phyloP scores from a whole-genome alignment of 2,113 vertebrate genomes.

The Plecotus auritus region DNA sequence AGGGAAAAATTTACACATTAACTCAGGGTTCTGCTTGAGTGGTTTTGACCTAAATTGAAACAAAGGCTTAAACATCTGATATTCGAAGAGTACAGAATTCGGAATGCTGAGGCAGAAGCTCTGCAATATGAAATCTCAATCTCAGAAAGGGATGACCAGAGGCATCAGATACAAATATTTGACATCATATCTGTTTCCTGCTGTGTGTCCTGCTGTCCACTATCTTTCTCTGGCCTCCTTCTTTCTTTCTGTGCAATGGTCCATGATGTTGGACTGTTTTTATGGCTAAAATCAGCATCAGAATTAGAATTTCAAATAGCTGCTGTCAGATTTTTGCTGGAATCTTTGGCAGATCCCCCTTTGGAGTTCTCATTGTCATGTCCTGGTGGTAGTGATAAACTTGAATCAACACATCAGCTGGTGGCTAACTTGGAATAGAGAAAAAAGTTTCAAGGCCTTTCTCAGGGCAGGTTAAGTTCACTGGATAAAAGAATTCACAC shows the following conservation, averaged over 20 bases:
- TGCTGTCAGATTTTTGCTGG: not conserved
- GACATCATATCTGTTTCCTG: not conserved
- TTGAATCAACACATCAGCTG: not conserved
- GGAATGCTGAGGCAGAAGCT: not conserved
- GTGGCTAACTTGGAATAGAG: not conserved
- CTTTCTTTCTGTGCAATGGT: conserved; percentile 13
- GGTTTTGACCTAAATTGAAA: conserved; percentile 59
- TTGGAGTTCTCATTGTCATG: not conserved
- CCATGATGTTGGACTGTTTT: not conserved
- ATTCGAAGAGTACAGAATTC: conserved; percentile 22
- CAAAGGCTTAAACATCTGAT: conserved; percentile 56
- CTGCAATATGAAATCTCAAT: not conserved
- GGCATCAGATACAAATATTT: not conserved
- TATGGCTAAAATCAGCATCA: not conserved
- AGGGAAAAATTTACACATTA: conserved; percentile 60
- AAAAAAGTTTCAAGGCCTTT: not conserved
- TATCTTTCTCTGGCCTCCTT: not conserved
- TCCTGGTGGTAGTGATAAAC: not conserved
- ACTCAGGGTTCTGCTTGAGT: conserved; percentile 56
- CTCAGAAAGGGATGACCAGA: not conserved
- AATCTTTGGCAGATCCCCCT: not conserved
- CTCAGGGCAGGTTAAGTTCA: not conserved
- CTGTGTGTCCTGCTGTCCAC: not conserved
- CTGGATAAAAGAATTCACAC: not conserved
- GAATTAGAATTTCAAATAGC: conserved; percentile 40